Evolutionary conservation across 2,888 invertebrate species (phyloP), one percentile per base, ranked within the genome.

Genomic region (Keiferia lycopersicella): DNA sequence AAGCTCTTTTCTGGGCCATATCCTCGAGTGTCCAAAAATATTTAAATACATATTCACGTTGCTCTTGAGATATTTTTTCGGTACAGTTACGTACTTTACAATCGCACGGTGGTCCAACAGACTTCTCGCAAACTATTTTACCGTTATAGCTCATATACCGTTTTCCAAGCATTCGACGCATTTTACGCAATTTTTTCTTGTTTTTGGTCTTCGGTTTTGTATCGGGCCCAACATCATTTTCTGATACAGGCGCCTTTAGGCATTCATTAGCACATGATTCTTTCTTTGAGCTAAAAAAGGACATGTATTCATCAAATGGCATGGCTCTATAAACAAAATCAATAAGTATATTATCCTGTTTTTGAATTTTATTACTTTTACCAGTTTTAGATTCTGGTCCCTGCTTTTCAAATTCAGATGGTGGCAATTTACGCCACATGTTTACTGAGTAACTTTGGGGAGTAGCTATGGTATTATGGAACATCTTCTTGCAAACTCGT

Each of bases 41-140:
- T 16, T 62, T 51, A 18, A 62, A 62, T 6, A 62, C 51, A 51
- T 20, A 51, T 45, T 34, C 45, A 51, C 61, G 26, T 51, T 62
- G 61, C 8, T 38, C 61, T 11, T 62, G 48, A 4, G 20, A 18
- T 11, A 62, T 22, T 38, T 62, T 62, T 12, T 62, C 61, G 18
- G 51, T 38, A 38, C 61, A 62, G 4, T 51, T 50, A 16, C n/a
- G 39, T 10, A 16, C 12, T 30, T 7, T n/a, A 20, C 61, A 62
- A 38, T 62, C 20, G 10, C 61, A 62, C 0, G 61, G 51, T 14
- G 61, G 51, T 11, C 61, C 51, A 20, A 51, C 0, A n/a, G 38
- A 12, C 51, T 51, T 62, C 34, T 62, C 61, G 1, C 38, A 38
- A n/a, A 51, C 20, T 11, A 51, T 20, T 62, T 51, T 62, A 14